Evolutionary conservation across 1,140 invertebrate species (phyloP).

Genomic region (Tetragnatha versicolor): DNA sequence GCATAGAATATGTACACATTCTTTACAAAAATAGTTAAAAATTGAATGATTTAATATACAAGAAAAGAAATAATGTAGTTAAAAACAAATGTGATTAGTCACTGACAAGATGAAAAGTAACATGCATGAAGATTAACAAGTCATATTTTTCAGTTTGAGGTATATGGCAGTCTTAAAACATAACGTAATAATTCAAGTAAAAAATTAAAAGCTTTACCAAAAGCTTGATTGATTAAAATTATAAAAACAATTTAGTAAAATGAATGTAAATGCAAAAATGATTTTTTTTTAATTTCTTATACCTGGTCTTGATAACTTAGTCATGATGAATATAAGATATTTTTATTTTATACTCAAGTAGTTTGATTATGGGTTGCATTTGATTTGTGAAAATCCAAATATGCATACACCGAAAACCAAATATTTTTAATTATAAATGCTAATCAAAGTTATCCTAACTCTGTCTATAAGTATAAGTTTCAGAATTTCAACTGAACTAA

Average conservation of each 20-base stretch:
- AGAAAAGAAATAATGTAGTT: slow-evolving; percentile 11
- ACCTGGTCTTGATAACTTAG: neutral
- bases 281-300: neutral
- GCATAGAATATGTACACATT: slow-evolving; percentile 31
- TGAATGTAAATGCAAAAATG: neutral
- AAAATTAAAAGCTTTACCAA: neutral
- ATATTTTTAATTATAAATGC: too few species aligned
- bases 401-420: too few species aligned
- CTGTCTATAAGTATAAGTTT: too few species aligned
- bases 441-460: too few species aligned
- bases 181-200: neutral
- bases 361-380: too few species aligned
- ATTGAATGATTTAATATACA: slow-evolving; percentile 19
- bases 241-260: neutral
- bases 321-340: too few species aligned
- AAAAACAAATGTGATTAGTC: slow-evolving; percentile 4
- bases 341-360: too few species aligned
- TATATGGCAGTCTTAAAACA: slow-evolving; percentile 31
- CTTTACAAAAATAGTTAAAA: slow-evolving; percentile 53
- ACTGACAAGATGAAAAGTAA: neutral
- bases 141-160: neutral
- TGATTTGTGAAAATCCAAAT: too few species aligned
- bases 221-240: neutral
- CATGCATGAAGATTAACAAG: neutral
- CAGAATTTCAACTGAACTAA: too few species aligned